These are phyloP conservation scores for Patella depressa DNA, from an alignment of 2,888 invertebrate species.

Conservation along the genomic window DNA sequence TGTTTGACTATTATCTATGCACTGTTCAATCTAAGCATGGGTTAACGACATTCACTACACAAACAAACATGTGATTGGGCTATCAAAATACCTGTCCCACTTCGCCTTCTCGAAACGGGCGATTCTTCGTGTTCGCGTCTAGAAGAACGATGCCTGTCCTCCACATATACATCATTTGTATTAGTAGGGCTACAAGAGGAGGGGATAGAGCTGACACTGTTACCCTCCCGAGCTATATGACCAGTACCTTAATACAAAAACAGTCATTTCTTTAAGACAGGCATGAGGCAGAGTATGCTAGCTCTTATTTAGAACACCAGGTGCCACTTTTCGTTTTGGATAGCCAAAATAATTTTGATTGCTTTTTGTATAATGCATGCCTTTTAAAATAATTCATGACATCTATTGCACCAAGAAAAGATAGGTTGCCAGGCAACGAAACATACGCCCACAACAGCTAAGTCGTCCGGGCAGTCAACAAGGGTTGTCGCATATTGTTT, in stretches of 20 bases:
- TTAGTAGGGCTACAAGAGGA: slow-evolving; percentile 73
- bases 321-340: too few species aligned
- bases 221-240: slow-evolving; percentile 75
- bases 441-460: too few species aligned
- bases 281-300: neutral
- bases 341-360: too few species aligned
- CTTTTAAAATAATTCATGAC: too few species aligned
- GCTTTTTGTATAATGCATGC: too few species aligned
- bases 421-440: too few species aligned
- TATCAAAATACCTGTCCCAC: slow-evolving; percentile 40
- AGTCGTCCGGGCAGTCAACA: too few species aligned
- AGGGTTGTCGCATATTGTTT: too few species aligned
- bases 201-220: slow-evolving; percentile 83
- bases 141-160: slow-evolving; percentile 28
- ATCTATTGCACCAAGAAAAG: too few species aligned
- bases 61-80: slow-evolving; percentile 12
- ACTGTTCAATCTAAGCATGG: neutral
- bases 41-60: slow-evolving; percentile 11
- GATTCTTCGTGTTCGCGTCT: slow-evolving; percentile 30
- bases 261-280: neutral
- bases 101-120: slow-evolving; percentile 30
- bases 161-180: slow-evolving; percentile 14
- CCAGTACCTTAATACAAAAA: slow-evolving; percentile 32
- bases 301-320: too few species aligned
- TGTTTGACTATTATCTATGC: too few species aligned